Base-by-base conservation (phyloP, 1,140 invertebrate species). In the Zaprionus camerounensis region DNA sequence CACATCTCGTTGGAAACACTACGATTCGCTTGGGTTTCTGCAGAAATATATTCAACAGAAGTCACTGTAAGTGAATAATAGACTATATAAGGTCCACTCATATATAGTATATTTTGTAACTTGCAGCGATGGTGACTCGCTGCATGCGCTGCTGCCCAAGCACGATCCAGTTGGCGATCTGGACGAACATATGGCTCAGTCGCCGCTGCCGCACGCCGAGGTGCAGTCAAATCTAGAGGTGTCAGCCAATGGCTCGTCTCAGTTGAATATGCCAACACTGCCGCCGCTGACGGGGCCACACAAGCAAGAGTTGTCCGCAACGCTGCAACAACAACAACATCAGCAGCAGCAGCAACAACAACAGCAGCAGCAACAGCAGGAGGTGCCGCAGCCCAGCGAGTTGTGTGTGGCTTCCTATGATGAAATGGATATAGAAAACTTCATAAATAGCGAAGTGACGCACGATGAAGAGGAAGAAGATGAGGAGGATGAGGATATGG, bases 361-460 rank as follows among this genome's bases (percentile, higher is more conserved):
- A 17, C 64, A 85, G 7, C 74, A 86, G 5, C 20, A 51, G 1
- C 46, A 41, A 41, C 70, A 78, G 26, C 79, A 81, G 36, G 76
- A 90, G 24, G 67, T 83, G 22, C 78, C 76, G 9, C 62, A 80
- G 53, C 63, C 88, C 3, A 85, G 62, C 20, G 85, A 85, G 36
- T 58, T 84, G 31, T 83, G 78, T 68, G 91, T 82, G 55, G 72
- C 82, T n/a, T 78, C 57, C 15, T 92, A 92, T 58, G 87, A 92
- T 65, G 91, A 92, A 34, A 92, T 92, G 91, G 91, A 92, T 51
- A 92, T 92, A 24, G 87, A 91, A 46, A 86, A 90, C 65, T 92
- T 90, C 41, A 92, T 92, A 12, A 92, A 91, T 49, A 91, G 91
- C 7, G 84, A 90, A 72, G 81, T 78, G 15, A 66, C 78, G 28